Base-by-base conservation (phyloP, 2,797 vertebrate genomes). In the Pangasius larnaudii region DNA sequence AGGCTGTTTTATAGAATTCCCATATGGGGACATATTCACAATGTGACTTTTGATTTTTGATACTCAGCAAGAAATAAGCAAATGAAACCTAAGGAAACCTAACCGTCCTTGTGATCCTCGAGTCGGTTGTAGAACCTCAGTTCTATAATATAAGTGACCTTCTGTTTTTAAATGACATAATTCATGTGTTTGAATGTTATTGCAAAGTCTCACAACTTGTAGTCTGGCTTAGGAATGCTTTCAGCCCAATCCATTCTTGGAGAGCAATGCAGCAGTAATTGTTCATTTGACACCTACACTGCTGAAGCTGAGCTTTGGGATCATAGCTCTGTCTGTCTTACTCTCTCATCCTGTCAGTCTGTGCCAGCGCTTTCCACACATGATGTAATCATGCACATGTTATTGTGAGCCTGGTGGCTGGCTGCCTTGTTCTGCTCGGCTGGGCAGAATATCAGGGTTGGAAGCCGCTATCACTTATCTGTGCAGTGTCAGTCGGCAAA, bases 311-410 rank as follows among this genome's bases (percentile, higher is more conserved):
- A 83, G 39, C 71, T 79, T 80, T 59, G 56, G 10, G 24, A 69
- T 75, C 42, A 33, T 61, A 87, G 18, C 3, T 63, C 16, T 36
- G 0, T 16, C 4, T 65, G 19, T 56, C 80, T 65, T 39, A 18
- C n/a, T 74, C 36, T 51, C 13, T 53, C 30, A 59, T 49, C 39
- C n/a, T 81, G 53, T 85, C n/a, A 59, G 59, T 71, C 65, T 88
- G 33, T 69, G 49, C 27, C 61, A 67, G 51, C 30, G 0, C 72
- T 79, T 42, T 53, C 27, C 33, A 30, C n/a, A 42, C 69, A 83
- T 95, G 94, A 95, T 92, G 93, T 95, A 94, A 95, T 92, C 51
- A 84, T 91, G 92, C 91, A 91, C 88, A 86, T 93, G 92, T 89
- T 33, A 42, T 71, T 18, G 65, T 82, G 51, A 56, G 74, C 24